Evolutionary conservation across 2,113 vertebrate species (phyloP).

Genomic region (Apus apus): DNA sequence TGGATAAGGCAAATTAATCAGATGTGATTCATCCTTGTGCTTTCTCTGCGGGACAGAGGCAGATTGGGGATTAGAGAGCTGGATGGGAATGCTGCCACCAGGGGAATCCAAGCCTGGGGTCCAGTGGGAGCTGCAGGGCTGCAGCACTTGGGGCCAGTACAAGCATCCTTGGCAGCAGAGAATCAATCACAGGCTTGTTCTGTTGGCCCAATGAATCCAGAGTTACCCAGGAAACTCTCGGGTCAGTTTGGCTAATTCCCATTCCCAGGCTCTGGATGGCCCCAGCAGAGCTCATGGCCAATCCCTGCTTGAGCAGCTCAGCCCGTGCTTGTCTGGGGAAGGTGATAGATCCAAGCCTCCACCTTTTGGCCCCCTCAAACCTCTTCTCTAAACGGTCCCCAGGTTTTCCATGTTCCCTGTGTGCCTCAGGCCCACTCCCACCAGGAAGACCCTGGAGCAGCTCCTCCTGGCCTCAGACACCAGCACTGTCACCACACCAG

Average conservation of each 20-base stretch:
- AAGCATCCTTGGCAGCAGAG: not conserved
- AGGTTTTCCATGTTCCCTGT: rapidly evolving
- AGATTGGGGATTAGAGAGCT: not conserved
- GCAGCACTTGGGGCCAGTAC: rapidly evolving
- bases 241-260: not conserved
- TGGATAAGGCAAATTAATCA: not conserved
- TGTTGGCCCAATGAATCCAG: not conserved
- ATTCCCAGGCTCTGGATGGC: not conserved
- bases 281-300: too few relatives aligned
- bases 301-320: not conserved
- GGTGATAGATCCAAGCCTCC: not conserved
- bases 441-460: too few relatives aligned
- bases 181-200: not conserved
- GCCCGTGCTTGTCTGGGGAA: not conserved
- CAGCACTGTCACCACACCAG: too few relatives aligned
- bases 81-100: not conserved
- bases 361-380: too few relatives aligned
- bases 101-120: not conserved
- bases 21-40: not conserved
- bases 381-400: not conserved
- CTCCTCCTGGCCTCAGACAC: too few relatives aligned
- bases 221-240: not conserved
- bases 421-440: not conserved
- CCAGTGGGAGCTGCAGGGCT: rapidly evolving
- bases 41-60: not conserved